Evolutionary conservation across 2,797 vertebrate species (phyloP), one percentile per base, ranked within the genome.

Genomic region (Sebastes vulpes): DNA sequence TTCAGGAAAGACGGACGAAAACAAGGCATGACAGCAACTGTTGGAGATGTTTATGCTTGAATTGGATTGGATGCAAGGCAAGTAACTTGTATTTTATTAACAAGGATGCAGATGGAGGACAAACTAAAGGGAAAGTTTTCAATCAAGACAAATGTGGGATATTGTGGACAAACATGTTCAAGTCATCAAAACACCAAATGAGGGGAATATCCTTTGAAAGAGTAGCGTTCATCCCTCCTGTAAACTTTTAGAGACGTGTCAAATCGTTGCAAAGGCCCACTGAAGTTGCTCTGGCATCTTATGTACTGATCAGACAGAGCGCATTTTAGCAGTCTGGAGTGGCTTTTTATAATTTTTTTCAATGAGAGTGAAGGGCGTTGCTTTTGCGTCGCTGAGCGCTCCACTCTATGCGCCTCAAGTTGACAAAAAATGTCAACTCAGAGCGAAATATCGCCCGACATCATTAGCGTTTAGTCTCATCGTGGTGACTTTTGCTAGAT

Each of bases 271-370:
- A 0, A 57, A 0, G 3, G 11, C 53, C 0, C 23, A 26, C 23
- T 26, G 23, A 56, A 56, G 23, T 7, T 56, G 53, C 53, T 56
- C 53, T 56, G 3, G 53, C 48, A 52, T 10, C 0, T 52, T 20
- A 1, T 0, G 6, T 0, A 0, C 42, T 46, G 16, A 7, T 18
- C 42, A 46, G 0, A 46, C 42, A 46, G 16, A 46, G 6, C 16
- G 16, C 14, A 0, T 46, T 46, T 46, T 46, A 46, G 42, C 6
- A 0, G 42, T 46, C 42, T 46, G 0, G 38, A 0, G 6, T 16
- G 14, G 0, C 0, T 42, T 18, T 42, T 42, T 7, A 6, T 42
- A 42, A 18, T 46, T 46, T 0, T 46, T 46, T 46, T 46, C 42
- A 46, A 46, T 46, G 16, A 18, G 14, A 46, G 42, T 46, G 14